These are phyloP conservation scores for Myathropa florea DNA, from an alignment of 2,888 invertebrate genomes.

Conservation along the genomic window DNA sequence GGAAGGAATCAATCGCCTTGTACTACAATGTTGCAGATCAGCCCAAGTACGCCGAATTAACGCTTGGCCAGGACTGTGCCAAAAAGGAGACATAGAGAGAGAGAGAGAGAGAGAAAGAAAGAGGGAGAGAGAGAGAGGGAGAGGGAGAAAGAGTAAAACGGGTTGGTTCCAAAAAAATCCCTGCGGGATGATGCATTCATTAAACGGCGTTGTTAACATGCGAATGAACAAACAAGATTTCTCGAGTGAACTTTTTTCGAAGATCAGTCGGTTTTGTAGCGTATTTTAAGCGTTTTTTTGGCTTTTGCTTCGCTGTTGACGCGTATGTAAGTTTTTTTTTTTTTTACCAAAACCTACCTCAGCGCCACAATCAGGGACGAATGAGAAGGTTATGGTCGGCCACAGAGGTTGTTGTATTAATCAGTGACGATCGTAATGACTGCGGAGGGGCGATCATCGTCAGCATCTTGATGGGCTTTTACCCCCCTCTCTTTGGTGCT, in stretches of 20 bases:
- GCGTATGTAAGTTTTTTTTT: too few species aligned
- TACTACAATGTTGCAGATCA: constrained; percentile 36
- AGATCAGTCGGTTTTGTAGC: constrained; percentile 46
- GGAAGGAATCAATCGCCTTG: constrained; percentile 49
- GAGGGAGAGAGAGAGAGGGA: too few species aligned
- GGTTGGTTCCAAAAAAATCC: constrained; percentile 36
- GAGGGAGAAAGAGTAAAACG: background rate
- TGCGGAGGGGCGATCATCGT: constrained; percentile 47
- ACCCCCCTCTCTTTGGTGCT: constrained; percentile 33
- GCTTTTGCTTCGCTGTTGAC: constrained; percentile 1
- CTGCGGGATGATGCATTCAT: background rate
- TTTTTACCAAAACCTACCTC: constrained; percentile 4
- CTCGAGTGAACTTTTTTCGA: constrained; percentile 7
- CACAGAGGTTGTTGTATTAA: constrained; percentile 68
- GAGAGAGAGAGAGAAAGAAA: too few species aligned
- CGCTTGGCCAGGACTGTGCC: background rate
- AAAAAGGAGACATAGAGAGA: too few species aligned
- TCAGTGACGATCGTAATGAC: constrained; percentile 68
- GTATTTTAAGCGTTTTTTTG: background rate
- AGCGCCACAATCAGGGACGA: constrained; percentile 43
- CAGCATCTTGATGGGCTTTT: constrained; percentile 52
- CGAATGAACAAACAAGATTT: constrained; percentile 65
- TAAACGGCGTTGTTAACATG: constrained; percentile 62
- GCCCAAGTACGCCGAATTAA: too few species aligned
- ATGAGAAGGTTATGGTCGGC: constrained; percentile 54